Percentiles rank a stretch among this genome's conserved stretches.
Evolutionary conservation across 2,888 invertebrate genomes (phyloP).

Genomic region (Chironomus tentans): DNA sequence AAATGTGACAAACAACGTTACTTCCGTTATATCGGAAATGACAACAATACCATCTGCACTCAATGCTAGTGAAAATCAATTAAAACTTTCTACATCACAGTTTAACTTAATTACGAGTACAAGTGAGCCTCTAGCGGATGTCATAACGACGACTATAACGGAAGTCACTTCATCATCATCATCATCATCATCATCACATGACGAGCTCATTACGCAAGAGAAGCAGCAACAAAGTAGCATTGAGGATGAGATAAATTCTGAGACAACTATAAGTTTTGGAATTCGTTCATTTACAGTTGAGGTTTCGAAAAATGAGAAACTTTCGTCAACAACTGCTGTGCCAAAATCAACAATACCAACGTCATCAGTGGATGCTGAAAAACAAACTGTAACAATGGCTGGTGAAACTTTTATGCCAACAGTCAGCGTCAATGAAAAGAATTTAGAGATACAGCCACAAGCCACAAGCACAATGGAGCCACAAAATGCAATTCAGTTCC

Average conservation of each 20-base stretch:
- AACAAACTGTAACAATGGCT: background rate
- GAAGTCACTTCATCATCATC: background rate
- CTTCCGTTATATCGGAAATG: background rate
- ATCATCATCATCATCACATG: too few species aligned
- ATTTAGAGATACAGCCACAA: background rate
- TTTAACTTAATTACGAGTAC: background rate
- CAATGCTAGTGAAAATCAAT: background rate
- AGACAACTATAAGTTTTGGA: constrained; percentile 29
- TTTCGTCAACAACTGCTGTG: constrained; percentile 1
- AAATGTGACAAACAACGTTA: background rate
- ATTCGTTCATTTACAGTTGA: constrained; percentile 31
- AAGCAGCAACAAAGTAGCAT: background rate
- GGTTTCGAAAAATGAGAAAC: constrained; percentile 30
- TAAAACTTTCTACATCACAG: background rate
- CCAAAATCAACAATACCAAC: background rate
- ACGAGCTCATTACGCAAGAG: background rate
- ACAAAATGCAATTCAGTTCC: too few species aligned
- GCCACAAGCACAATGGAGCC: background rate
- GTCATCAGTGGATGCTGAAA: background rate
- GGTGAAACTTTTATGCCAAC: background rate
- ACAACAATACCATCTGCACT: background rate
- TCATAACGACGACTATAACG: background rate
- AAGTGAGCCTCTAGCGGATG: background rate
- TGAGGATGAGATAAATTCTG: background rate
- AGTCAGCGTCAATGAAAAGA: background rate